phyloP scores from a whole-genome alignment of 2,113 vertebrate species.

The Chionomys nivalis region DNA sequence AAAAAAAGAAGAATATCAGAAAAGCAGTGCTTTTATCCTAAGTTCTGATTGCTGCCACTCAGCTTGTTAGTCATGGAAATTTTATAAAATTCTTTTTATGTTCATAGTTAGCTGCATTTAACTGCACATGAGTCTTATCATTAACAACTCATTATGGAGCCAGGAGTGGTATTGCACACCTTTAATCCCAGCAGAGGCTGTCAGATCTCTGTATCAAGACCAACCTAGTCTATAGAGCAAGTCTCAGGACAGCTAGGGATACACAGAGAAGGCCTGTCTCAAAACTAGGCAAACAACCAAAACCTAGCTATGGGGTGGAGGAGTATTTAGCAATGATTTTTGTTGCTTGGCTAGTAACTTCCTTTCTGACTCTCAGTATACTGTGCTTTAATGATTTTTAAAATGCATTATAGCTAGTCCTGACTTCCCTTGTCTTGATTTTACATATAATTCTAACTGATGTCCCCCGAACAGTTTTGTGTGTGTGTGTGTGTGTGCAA shows the following conservation, averaged over 20 bases:
- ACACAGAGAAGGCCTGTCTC: not conserved
- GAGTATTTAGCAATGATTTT: not conserved
- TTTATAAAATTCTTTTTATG: not conserved
- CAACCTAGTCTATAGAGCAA: not conserved
- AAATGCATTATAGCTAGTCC: not conserved
- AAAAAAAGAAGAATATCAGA: too few species aligned
- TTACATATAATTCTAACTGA: not conserved
- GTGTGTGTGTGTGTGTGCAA: not conserved
- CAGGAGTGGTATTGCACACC: not conserved
- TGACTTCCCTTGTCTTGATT: not conserved
- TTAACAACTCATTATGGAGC: not conserved
- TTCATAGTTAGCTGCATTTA: slow-evolving; percentile 28
- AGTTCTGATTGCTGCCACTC: too few species aligned
- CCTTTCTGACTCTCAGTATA: not conserved
- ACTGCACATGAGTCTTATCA: not conserved
- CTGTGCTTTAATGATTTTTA: not conserved
- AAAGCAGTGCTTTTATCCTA: too few species aligned
- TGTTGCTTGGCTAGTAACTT: not conserved
- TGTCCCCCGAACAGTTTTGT: not conserved
- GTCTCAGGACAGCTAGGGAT: not conserved
- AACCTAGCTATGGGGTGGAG: not conserved
- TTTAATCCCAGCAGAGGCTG: not conserved
- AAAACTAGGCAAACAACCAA: not conserved
- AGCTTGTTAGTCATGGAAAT: not conserved
- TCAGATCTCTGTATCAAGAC: not conserved